phyloP scores from a whole-genome alignment of 1,140 invertebrate genomes.

The Amyelois transitella region DNA sequence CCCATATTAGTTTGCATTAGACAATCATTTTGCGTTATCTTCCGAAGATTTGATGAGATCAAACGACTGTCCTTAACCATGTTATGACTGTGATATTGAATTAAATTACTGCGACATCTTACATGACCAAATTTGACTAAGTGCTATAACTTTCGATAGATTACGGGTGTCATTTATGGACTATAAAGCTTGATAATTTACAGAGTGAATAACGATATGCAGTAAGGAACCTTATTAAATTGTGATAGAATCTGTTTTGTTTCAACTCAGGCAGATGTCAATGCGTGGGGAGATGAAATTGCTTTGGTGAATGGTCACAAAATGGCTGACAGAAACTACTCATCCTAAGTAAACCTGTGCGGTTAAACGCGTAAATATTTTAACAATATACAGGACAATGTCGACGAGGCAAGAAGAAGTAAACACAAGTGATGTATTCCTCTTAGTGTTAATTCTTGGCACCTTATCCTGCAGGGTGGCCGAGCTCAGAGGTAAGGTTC shows the following conservation, averaged over 20 bases:
- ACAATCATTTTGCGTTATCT: too few species aligned
- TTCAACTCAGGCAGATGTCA: not conserved
- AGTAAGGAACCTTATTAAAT: not conserved
- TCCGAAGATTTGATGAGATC: too few species aligned
- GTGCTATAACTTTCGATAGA: not conserved
- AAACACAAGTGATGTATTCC: constrained; percentile 2
- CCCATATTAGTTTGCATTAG: too few species aligned
- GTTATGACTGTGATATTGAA: not conserved
- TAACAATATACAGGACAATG: constrained; percentile 16
- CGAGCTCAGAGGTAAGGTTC: not conserved
- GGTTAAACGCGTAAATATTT: constrained; percentile 18
- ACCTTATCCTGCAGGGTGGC: not conserved
- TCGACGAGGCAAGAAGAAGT: not conserved
- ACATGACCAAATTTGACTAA: not conserved
- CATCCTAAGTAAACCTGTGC: constrained; percentile 21
- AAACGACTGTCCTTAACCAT: too few species aligned
- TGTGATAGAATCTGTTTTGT: not conserved
- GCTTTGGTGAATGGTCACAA: constrained; percentile 6
- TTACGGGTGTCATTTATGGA: not conserved
- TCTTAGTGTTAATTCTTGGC: not conserved
- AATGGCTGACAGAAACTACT: constrained; percentile 18
- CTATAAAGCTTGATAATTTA: not conserved
- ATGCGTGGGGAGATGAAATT: constrained; percentile 3
- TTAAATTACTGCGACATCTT: not conserved
- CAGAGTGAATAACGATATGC: not conserved